Evolutionary conservation across 1,140 invertebrate genomes (phyloP).

Genomic region (Achatina immaculata): DNA sequence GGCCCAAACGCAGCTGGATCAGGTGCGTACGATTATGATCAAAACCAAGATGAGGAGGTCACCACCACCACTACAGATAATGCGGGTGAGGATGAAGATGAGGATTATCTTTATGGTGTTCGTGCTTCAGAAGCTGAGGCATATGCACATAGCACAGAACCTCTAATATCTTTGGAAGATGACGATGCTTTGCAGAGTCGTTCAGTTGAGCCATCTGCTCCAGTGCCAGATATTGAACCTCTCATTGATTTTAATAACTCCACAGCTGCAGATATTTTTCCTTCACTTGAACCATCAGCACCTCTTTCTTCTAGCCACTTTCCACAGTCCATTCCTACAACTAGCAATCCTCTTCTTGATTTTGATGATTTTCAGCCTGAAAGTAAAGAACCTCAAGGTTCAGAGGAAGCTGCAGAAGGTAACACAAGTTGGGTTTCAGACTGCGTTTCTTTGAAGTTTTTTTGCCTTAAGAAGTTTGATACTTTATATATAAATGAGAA

Average conservation of each 20-base stretch:
- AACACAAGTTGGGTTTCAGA: slow-evolving; percentile 11
- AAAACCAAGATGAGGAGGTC: slow-evolving; percentile 54
- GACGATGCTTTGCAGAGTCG: slow-evolving; percentile 17
- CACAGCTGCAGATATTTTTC: not conserved
- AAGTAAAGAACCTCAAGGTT: slow-evolving; percentile 15
- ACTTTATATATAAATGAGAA: too few species aligned
- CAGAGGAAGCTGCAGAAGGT: not conserved
- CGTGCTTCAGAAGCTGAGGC: slow-evolving; percentile 49
- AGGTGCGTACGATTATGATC: slow-evolving; percentile 24
- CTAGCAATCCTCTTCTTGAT: not conserved
- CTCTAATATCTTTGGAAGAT: slow-evolving; percentile 51
- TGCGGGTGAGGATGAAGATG: slow-evolving; percentile 52
- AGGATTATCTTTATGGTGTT: slow-evolving; percentile 55
- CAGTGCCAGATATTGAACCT: slow-evolving; percentile 45
- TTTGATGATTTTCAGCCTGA: not conserved
- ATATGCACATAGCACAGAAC: slow-evolving; percentile 38
- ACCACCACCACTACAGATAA: slow-evolving; percentile 49
- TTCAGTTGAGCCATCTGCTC: slow-evolving; percentile 41
- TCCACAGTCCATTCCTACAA: slow-evolving; percentile 15
- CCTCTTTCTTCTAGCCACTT: slow-evolving; percentile 12
- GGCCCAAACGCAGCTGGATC: not conserved
- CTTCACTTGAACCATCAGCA: slow-evolving; percentile 6
- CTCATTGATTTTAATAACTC: slow-evolving; percentile 37
- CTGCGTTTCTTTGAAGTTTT: not conserved
- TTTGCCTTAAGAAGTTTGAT: too few species aligned